Base-by-base conservation (phyloP, 2,888 invertebrate species). In the Sarcophaga variegata region DNA sequence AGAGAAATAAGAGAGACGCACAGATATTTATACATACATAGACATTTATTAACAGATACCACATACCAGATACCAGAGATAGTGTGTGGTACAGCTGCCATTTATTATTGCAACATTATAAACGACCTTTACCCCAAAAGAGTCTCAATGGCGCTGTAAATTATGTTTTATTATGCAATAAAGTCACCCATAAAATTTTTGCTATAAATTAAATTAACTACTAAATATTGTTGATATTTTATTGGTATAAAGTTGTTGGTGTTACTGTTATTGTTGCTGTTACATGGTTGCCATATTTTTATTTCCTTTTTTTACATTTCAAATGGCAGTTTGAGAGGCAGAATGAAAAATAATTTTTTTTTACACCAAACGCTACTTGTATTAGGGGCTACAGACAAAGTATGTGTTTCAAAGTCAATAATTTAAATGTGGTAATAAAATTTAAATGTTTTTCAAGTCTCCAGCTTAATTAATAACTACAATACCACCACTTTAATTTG, bases 131-230 rank as follows among this genome's bases (percentile, higher is more conserved):
- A 82, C 87, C 70, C 88, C 63, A 20, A 37, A 37, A 83, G 60
- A 83, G 91, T 92, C 92, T 92, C 92, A 91, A 92, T 91, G 91
- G 91, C 91, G 93, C 92, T 91, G 92, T 93, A 93, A 93, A 93
- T 93, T 93, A 93, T 93, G 92, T 93, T 93, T 93, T 93, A 93
- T 92, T 93, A 93, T 93, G 93, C 93, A 93, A 93, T 93, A 93
- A 93, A 93, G 93, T 93, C 93, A 92, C 91, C 93, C 93, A 93
- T 93, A 93, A 93, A 93, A 93, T 93, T 92, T 92, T 92, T 91
- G 93, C 92, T 93, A 93, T 93, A 93, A 93, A 93, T 93, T 93
- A 93, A 93, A 93, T 93, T 93, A 93, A 93, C 93, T 93, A 92
- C 93, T 92, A 90, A 92, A 86, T 92, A 92, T 93, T 93, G 92